Percentiles rank a stretch among this genome's conserved stretches.
phyloP scores from a whole-genome alignment of 1,140 invertebrate genomes.

The Stegodyphus mimosarum region DNA sequence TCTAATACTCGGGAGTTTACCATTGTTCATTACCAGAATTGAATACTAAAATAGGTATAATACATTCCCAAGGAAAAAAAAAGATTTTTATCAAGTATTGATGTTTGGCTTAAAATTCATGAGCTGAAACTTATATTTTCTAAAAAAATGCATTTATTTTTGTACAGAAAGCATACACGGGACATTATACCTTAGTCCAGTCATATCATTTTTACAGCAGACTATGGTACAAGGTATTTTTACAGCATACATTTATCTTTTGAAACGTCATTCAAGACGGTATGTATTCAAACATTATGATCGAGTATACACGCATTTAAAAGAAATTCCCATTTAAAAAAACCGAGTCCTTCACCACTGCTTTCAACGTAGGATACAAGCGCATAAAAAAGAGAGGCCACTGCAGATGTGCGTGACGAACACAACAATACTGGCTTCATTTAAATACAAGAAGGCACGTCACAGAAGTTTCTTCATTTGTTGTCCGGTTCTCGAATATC shows the following conservation, averaged over 20 bases:
- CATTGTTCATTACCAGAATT: too few relatives aligned
- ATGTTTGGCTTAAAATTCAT: too few relatives aligned
- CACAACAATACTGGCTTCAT: constrained; percentile 52
- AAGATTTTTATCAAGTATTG: too few relatives aligned
- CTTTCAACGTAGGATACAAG: not conserved
- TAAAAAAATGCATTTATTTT: constrained; percentile 46
- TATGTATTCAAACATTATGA: not conserved
- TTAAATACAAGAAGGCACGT: constrained; percentile 52
- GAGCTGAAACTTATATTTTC: not conserved
- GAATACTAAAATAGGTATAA: too few relatives aligned
- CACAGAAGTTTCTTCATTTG: constrained; percentile 20
- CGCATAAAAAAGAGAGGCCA: not conserved
- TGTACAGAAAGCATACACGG: constrained; percentile 48
- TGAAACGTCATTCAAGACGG: not conserved
- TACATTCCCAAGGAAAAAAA: too few relatives aligned
- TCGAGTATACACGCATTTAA: too few relatives aligned
- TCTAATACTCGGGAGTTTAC: too few relatives aligned
- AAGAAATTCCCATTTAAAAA: not conserved
- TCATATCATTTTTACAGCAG: not conserved
- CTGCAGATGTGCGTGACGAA: not conserved
- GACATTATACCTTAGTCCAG: not conserved
- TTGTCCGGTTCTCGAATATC: constrained; percentile 13
- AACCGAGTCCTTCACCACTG: constrained; percentile 8
- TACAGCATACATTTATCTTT: not conserved
- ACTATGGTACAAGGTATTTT: not conserved